phyloP scores from a whole-genome alignment of 2,797 vertebrate genomes.

The Dryobates pubescens region DNA sequence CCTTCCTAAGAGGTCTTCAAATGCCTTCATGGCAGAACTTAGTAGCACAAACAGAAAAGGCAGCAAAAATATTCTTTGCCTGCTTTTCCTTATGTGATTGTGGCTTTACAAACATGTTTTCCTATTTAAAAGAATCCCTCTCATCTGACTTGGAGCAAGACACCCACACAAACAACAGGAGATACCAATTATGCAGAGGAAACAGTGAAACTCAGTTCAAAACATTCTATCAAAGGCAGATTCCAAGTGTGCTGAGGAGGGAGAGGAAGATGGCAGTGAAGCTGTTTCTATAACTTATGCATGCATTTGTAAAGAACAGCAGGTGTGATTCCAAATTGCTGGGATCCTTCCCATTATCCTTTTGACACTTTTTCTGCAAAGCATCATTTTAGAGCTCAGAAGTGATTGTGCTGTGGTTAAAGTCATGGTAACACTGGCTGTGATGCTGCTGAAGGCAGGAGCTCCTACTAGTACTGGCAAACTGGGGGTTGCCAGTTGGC shows the following conservation, averaged over 20 bases:
- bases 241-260: neutral
- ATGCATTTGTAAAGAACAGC: conserved; percentile 13
- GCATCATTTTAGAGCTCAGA: neutral
- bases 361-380: neutral
- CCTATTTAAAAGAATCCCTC: conserved; percentile 14
- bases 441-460: neutral
- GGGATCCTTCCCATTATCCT: neutral
- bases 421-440: neutral
- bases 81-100: neutral
- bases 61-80: conserved; percentile 4
- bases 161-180: conserved; percentile 29
- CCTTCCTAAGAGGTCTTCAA: neutral
- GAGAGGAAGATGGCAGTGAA: neutral
- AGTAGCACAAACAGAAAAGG: neutral
- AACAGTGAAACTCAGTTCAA: neutral
- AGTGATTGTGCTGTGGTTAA: neutral
- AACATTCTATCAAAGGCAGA: neutral
- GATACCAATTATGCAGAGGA: neutral
- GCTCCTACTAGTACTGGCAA: neutral
- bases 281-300: neutral
- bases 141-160: conserved; percentile 4
- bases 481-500: neutral
- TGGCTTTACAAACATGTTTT: conserved; percentile 22
- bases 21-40: neutral
- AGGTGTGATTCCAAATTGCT: neutral